Evolutionary conservation across 2,888 invertebrate species (phyloP).

Genomic region (Platyscelio sp.): DNA sequence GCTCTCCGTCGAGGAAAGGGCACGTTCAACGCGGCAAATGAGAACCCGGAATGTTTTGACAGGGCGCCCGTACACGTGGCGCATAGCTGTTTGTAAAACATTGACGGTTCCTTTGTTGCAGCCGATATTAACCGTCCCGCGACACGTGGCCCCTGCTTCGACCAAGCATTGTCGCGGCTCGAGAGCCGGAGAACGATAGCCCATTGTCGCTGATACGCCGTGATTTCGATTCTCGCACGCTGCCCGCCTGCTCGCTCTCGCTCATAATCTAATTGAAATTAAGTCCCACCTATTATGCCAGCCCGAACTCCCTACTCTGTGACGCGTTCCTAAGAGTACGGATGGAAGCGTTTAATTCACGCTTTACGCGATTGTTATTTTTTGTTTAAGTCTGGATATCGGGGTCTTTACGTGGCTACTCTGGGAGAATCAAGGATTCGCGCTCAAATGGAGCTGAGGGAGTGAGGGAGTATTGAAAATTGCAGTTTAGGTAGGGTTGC

Average conservation of each 20-base stretch:
- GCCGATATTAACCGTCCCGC: slow-evolving; percentile 81
- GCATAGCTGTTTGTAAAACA: slow-evolving; percentile 85
- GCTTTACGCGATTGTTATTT: slow-evolving; percentile 25
- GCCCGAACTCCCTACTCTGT: slow-evolving; percentile 16
- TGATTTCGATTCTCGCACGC: slow-evolving; percentile 75
- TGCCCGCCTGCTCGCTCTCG: slow-evolving; percentile 53
- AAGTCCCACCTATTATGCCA: slow-evolving; percentile 69
- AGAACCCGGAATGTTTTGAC: slow-evolving; percentile 83
- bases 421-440: neutral
- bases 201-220: slow-evolving; percentile 73
- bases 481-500: too few relatives aligned
- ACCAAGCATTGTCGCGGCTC: slow-evolving; percentile 81
- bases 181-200: slow-evolving; percentile 79
- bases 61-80: slow-evolving; percentile 83
- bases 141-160: slow-evolving; percentile 74
- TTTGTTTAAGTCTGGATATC: slow-evolving; percentile 21
- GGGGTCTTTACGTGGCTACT: neutral
- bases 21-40: slow-evolving; percentile 31
- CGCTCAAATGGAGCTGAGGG: too few relatives aligned
- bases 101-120: slow-evolving; percentile 82
- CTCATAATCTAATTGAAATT: slow-evolving; percentile 81
- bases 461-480: too few relatives aligned
- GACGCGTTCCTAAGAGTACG: slow-evolving; percentile 3
- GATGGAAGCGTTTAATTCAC: neutral
- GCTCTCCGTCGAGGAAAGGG: too few relatives aligned